Evolutionary conservation across 2,888 invertebrate genomes (phyloP), one percentile per base, ranked within the genome.

Genomic region (Pseudococcus jackbeardsleyi): DNA sequence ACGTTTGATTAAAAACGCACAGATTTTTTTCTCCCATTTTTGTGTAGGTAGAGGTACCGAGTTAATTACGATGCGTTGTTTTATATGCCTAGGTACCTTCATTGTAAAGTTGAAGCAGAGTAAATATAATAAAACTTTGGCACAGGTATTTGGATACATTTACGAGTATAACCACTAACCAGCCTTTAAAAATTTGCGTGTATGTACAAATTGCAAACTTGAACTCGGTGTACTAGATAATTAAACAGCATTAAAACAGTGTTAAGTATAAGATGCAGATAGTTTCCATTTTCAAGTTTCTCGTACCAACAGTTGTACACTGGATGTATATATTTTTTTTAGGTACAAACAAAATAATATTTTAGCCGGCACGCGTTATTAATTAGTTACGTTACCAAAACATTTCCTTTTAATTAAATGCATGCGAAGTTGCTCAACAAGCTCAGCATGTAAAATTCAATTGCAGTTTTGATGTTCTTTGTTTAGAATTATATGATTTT

Each of bases 11-110:
- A 39, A 39, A 46, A 82, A 46, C 7, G 33, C n/a, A n/a, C 12
- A n/a, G 26, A 39, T 77, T 77, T 77, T 77, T 39, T 77, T 54
- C 42, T 42, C 8, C 42, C 54, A 54, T 54, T 54, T 54, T 54
- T 6, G 54, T n/a, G 26, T 33, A 33, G 26, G 26, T 33, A 1
- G 1, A 33, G 26, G 64, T 64, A 64, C 22, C 6, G 9, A 64
- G 64, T 22, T 22, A 64, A 64, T 64, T 64, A 22, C 22, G 64
- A 64, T 64, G 22, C 64, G 22, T 11, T 64, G 64, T 9, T 64
- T 64, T 9, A 19, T 22, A 64, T 19, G n/a, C n/a, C 1, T 11
- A 54, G 4, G 17, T n/a, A 54, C 1, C 26, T 42, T 8, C 22
- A 64, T 64, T 19, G 64, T 22, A 64, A 64, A 64, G 64, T 64